Conservation (phyloP, 2,113 vertebrate genomes). For the Fulmarus glacialis region DNA sequence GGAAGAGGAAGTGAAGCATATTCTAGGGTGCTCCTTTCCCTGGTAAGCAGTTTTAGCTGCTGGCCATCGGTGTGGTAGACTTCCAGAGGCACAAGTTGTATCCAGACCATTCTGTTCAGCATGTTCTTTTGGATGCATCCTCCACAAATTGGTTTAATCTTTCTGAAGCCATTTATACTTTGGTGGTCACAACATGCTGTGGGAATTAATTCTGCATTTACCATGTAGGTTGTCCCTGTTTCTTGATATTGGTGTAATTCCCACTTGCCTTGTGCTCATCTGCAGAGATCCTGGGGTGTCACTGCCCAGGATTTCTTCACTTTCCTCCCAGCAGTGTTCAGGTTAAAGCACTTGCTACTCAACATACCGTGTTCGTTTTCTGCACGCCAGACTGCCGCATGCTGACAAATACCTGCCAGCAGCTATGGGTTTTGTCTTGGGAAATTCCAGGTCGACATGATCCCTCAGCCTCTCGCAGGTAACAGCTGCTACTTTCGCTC, state of each 20-base stretch:
- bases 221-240: neutral
- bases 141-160: neutral
- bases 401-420: constrained; percentile 16
- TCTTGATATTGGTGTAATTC: neutral
- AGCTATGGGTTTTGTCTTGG: constrained; percentile 21
- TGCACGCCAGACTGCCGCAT: neutral
- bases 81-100: neutral
- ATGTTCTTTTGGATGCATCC: neutral
- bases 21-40: neutral
- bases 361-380: neutral
- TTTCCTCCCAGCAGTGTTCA: neutral
- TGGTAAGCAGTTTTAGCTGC: neutral
- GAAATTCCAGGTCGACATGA: constrained; percentile 56
- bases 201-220: neutral
- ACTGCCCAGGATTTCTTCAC: neutral
- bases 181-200: neutral
- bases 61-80: neutral
- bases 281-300: neutral
- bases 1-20: neutral
- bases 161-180: neutral
- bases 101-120: neutral
- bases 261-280: neutral
- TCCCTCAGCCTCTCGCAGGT: neutral
- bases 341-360: neutral
- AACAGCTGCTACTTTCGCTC: constrained; percentile 58